Base-by-base conservation (phyloP, 1,140 invertebrate genomes). In the Prorops nasuta region DNA sequence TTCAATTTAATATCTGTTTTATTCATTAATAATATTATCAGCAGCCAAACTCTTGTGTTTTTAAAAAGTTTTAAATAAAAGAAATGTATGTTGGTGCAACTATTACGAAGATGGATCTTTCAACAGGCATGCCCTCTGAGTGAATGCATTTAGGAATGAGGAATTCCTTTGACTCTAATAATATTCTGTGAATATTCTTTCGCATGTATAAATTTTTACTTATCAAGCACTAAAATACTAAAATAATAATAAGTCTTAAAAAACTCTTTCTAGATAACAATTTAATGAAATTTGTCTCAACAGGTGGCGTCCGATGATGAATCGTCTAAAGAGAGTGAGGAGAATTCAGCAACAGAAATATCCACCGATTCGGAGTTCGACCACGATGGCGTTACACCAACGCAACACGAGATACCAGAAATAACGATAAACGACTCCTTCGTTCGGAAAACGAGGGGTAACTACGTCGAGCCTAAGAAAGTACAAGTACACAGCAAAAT, bases 351-450 rank as follows among this genome's bases (percentile, higher is more conserved):
- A 2, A 94, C 91, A 1, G 91, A 93, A 79, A 92, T 94, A 51
- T 91, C 90, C 37, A 94, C 91, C 0, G 91, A 94, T 69, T 93
- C 91, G 3, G 91, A 94, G 71, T 94, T 94, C 63, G 91, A 90
- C 43, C 86, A 90, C 54, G 90, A 92, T 58, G 86, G 86, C 28
- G 81, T 81, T 4, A 86, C 81, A n/a, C 86, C 87, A 7, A 83
- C 84, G 0, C 79, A 79, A 44, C 80, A 83, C 16, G 84, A 86
- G 60, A 78, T 85, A 16, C 84, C 83, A 4, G 76, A 83, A 34
- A 87, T 86, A 52, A 78, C 84, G 6, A 83, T 87, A 42, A 86
- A 86, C 61, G 86, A 88, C 57, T 59, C 71, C 0, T 73, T 71
- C 44, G 73, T 81, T 2, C 71, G 77, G 1, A 82, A 80, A 53